Percentiles rank a stretch among this genome's conserved stretches.
phyloP scores from a whole-genome alignment of 2,797 vertebrate genomes.

The Podarcis lilfordi region DNA sequence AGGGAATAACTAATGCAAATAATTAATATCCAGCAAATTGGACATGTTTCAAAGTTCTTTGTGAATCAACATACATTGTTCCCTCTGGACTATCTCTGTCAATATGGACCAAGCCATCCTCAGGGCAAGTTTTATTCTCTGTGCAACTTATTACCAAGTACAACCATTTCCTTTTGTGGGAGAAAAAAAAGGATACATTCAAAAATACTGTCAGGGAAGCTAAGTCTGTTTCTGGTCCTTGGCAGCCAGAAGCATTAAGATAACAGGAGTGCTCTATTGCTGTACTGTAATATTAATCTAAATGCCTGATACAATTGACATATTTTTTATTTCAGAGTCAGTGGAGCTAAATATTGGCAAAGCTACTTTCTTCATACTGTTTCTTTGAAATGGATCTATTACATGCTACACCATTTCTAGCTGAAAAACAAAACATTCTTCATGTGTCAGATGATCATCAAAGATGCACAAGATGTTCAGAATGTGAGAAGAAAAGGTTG shows the following conservation, averaged over 20 bases:
- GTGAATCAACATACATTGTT: neutral
- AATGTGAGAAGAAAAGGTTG: neutral
- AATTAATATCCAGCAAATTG: neutral
- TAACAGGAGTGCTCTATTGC: too few species aligned
- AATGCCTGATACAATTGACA: neutral
- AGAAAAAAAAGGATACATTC: neutral
- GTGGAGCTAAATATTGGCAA: neutral
- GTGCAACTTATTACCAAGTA: neutral
- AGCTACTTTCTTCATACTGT: neutral
- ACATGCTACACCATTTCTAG: neutral
- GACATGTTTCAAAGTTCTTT: neutral
- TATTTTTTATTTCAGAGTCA: conserved; percentile 2
- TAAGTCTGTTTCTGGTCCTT: neutral
- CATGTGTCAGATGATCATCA: neutral
- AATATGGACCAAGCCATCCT: neutral
- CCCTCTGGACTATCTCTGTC: neutral
- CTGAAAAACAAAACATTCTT: neutral
- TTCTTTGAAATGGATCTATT: neutral
- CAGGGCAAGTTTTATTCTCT: neutral
- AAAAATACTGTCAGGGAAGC: neutral
- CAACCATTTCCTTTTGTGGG: neutral
- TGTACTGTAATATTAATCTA: neutral
- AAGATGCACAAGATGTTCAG: neutral
- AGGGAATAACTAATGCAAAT: neutral
- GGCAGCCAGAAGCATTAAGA: neutral